Base-by-base conservation (phyloP, 2,888 invertebrate genomes). In the Lissonota sp. region DNA sequence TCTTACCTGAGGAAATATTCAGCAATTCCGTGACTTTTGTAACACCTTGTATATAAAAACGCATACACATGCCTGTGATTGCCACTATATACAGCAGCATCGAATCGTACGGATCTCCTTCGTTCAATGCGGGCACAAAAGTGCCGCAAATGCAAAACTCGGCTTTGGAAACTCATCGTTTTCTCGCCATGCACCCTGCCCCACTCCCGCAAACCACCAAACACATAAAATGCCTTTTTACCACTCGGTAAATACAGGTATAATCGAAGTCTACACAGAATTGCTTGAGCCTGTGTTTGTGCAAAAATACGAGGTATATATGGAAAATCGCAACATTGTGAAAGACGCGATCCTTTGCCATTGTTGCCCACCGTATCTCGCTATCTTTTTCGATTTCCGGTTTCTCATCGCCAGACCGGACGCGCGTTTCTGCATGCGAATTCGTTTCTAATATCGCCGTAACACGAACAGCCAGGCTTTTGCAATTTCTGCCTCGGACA, bases 401-500 rank as follows among this genome's bases (percentile, higher is more conserved):
- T 26, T 26, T 60, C 37, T 49, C 12, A 6, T n/a, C 42, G 53
- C 14, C 51, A 6, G 42, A 60, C 8, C 8, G 44, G n/a, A 12
- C 39, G 51, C 39, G 51, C 51, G 14, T 66, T 74, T 55, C 8
- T 60, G 51, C 74, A 57, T 63, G 57, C 63, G 16, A 70, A 70
- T 69, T 69, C 53, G 26, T 51, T 60, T 60, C 49, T 60, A 60
- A 14, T 51, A 51, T 63, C 51, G 26, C 26, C 57, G 8, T 39
- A 53, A 69, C 37, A 55, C 55, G 10, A 44, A 42, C 62, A 16
- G 12, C 26, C 26, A 37, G 44, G 39, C 55, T 62, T 49, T 69
- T 76, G 55, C 62, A 62, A 70, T 69, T 76, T 63, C 40, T 26
- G 26, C 6, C 44, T 26, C n/a, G 69, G 69, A 49, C 42, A 67